phyloP scores from a whole-genome alignment of 2,888 invertebrate species.

The Laothoe populi region DNA sequence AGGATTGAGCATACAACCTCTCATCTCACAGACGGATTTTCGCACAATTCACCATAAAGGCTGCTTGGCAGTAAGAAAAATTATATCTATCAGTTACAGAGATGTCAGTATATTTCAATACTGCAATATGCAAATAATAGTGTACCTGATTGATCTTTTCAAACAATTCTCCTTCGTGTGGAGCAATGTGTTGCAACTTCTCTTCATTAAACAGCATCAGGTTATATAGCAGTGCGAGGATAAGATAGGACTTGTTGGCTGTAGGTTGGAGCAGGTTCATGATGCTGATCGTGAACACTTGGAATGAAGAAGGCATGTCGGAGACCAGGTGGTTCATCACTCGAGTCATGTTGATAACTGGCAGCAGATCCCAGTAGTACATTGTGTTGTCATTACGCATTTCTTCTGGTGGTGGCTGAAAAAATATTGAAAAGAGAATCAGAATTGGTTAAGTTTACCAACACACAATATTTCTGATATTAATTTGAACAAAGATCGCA shows the following conservation, averaged over 20 bases:
- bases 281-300: conserved; percentile 51
- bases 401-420: conserved; percentile 63
- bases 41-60: no score
- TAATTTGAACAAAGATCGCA: no score
- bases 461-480: no score
- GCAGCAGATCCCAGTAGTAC: conserved; percentile 72
- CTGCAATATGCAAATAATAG: neutral
- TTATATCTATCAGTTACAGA: accelerated
- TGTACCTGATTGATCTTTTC: conserved; percentile 50
- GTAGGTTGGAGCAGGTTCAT: conserved; percentile 67
- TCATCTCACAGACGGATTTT: no score
- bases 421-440: conserved; percentile 21
- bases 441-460: neutral
- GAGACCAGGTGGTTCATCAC: conserved; percentile 62
- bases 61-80: no score
- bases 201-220: conserved; percentile 64
- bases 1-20: no score
- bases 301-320: conserved; percentile 44
- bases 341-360: conserved; percentile 69
- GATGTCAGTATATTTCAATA: neutral
- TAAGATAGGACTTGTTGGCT: conserved; percentile 50
- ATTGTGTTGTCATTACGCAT: conserved; percentile 58
- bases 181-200: conserved; percentile 56
- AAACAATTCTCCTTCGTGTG: conserved; percentile 64
- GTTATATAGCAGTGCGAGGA: conserved; percentile 64